Evolutionary conservation across 2,797 vertebrate species (phyloP).

Genomic region (Garrulus glandarius): DNA sequence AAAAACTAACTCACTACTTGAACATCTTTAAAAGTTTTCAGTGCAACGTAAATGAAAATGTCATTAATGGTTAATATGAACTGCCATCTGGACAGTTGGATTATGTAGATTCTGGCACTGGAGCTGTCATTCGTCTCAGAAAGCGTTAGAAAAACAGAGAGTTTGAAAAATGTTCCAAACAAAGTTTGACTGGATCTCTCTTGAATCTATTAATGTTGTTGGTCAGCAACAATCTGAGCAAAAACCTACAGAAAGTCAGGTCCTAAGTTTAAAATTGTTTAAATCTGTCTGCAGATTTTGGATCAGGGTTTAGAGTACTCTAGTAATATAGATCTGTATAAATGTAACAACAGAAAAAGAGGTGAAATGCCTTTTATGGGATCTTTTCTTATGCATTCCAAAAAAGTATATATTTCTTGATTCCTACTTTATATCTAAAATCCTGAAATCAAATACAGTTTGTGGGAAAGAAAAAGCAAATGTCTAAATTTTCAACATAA

Average conservation of each 20-base stretch:
- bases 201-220: neutral
- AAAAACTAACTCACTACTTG: neutral
- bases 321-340: neutral
- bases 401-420: neutral
- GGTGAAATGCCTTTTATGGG: neutral
- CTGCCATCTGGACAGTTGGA: neutral
- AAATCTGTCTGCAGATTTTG: neutral
- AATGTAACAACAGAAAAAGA: neutral
- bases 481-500: neutral
- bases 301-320: neutral
- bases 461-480: neutral
- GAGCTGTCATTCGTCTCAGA: neutral
- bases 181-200: neutral
- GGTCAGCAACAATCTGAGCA: neutral
- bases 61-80: neutral
- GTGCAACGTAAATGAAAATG: neutral
- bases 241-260: neutral
- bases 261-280: neutral
- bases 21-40: neutral
- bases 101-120: neutral
- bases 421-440: neutral
- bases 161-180: neutral
- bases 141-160: neutral
- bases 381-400: neutral
- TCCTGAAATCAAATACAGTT: neutral